phyloP scores from a whole-genome alignment of 2,888 invertebrate genomes.

The Drosophila histrio region DNA sequence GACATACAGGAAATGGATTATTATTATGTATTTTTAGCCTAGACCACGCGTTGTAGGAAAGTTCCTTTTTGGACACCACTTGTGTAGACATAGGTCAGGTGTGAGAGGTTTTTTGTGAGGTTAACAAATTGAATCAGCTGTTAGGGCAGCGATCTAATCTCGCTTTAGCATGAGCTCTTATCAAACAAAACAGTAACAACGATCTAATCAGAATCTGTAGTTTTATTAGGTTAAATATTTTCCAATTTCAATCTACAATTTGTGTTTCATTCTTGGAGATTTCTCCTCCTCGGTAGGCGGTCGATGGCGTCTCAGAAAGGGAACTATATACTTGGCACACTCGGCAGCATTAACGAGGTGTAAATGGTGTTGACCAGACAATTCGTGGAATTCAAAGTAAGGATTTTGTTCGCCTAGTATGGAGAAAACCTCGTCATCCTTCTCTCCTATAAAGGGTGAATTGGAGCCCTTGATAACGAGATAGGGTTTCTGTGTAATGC shows the following conservation, averaged over 20 bases:
- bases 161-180: too few relatives aligned
- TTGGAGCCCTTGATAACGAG: constrained; percentile 1
- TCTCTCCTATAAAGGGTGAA: neutral
- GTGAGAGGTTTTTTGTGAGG: neutral
- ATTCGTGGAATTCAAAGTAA: neutral
- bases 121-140: neutral
- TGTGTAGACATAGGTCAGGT: neutral
- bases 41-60: too few relatives aligned
- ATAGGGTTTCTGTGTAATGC: neutral
- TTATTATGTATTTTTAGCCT: too few relatives aligned
- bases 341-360: neutral
- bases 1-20: too few relatives aligned
- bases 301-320: neutral
- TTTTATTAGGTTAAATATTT: too few relatives aligned
- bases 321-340: neutral
- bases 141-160: too few relatives aligned
- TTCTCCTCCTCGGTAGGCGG: neutral
- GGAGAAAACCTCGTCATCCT: neutral
- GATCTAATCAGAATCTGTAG: too few relatives aligned
- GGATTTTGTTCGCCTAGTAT: constrained; percentile 1
- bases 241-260: neutral
- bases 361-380: neutral
- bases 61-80: too few relatives aligned
- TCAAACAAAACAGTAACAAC: too few relatives aligned
- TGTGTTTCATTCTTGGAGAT: neutral